Percentiles rank a stretch among this genome's conserved stretches.
These are phyloP conservation scores for Sorex araneus DNA, from an alignment of 2,113 vertebrate genomes.

Conservation along the genomic window DNA sequence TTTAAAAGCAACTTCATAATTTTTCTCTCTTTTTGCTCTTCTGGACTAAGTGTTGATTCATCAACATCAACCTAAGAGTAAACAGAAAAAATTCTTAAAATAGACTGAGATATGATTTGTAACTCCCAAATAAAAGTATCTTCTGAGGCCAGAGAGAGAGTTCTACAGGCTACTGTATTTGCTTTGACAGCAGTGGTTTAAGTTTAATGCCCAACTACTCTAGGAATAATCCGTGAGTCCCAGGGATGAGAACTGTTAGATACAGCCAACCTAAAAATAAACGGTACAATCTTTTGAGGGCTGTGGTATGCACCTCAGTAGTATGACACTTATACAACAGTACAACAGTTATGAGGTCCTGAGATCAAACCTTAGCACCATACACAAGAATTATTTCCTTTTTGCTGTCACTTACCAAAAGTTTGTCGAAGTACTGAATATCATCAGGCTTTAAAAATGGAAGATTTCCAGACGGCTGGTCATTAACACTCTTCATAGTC, in stretches of 20 bases:
- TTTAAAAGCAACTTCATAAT: constrained; percentile 99
- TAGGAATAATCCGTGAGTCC: too few relatives aligned
- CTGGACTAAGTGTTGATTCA: constrained; percentile 98
- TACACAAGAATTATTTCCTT: background rate
- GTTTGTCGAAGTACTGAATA: constrained; percentile 99
- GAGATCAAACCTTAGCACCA: too few relatives aligned
- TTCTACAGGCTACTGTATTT: too few relatives aligned
- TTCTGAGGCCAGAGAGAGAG: too few relatives aligned
- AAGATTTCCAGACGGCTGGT: constrained; percentile 98
- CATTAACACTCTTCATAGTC: constrained; percentile 97
- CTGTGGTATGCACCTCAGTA: too few relatives aligned
- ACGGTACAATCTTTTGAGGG: too few relatives aligned
- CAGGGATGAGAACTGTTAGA: too few relatives aligned
- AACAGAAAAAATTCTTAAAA: constrained; percentile 62
- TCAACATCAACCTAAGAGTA: constrained; percentile 96
- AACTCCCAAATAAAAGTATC: constrained; percentile 34
- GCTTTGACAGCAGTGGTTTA: too few relatives aligned
- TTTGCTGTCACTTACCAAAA: constrained; percentile 91
- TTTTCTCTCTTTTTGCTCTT: constrained; percentile 99
- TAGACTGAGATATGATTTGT: background rate
- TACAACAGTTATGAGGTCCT: too few relatives aligned
- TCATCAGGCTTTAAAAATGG: constrained; percentile 99
- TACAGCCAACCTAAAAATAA: too few relatives aligned
- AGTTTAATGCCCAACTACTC: too few relatives aligned
- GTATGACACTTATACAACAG: too few relatives aligned